These are phyloP conservation scores for Drosophila meridiana DNA, from an alignment of 2,888 invertebrate genomes.

Conservation along the genomic window DNA sequence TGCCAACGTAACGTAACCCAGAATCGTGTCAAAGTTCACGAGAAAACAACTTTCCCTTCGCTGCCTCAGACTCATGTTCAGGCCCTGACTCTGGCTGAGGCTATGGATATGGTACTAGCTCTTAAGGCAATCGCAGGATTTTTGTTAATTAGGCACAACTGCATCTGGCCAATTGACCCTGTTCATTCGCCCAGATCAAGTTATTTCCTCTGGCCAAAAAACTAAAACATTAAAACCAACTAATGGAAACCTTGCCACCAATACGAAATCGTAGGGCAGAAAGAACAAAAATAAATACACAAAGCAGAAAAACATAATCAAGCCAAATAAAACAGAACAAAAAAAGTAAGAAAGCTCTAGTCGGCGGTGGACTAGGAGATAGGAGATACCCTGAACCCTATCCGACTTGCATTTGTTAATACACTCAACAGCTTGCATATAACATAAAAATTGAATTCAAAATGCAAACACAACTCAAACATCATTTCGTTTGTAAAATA, in stretches of 20 bases:
- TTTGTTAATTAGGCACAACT: constrained; percentile 68
- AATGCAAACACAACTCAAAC: too few species aligned
- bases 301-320: constrained; percentile 10
- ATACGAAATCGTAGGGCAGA: constrained; percentile 66
- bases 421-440: too few species aligned
- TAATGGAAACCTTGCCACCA: constrained; percentile 53
- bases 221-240: constrained; percentile 66
- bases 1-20: constrained; percentile 59
- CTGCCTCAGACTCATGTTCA: background rate
- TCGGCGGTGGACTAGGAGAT: too few species aligned
- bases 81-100: background rate
- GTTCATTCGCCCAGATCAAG: constrained; percentile 50
- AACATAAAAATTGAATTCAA: too few species aligned
- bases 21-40: constrained; percentile 72
- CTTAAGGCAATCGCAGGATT: constrained; percentile 31
- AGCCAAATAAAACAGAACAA: constrained; percentile 17
- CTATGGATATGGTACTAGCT: background rate
- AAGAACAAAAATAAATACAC: constrained; percentile 19
- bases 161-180: constrained; percentile 66
- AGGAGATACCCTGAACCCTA: too few species aligned
- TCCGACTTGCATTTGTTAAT: too few species aligned
- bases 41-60: constrained; percentile 47
- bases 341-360: background rate
- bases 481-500: too few species aligned
- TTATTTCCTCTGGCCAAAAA: constrained; percentile 19